A percentile compares a stretch with the other conserved stretches of the same genome.
Conservation (phyloP, 2,888 invertebrate genomes). For the Steinernema hermaphroditum region DNA sequence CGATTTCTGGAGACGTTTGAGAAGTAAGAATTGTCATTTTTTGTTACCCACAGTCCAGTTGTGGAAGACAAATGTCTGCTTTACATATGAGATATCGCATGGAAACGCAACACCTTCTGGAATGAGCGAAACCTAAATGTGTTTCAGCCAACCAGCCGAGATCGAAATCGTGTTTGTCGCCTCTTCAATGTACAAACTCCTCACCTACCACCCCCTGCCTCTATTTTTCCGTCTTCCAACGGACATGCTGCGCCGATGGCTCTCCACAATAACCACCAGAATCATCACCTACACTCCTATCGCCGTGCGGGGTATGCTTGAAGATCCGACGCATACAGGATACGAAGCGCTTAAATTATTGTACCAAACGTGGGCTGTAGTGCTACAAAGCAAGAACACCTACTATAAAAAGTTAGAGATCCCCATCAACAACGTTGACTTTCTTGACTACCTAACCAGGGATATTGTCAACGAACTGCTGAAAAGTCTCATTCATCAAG, state of each 20-base stretch:
- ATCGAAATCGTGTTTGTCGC: conserved; percentile 76
- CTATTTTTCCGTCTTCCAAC: conserved; percentile 66
- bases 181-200: conserved; percentile 74
- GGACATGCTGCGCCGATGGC: conserved; percentile 67
- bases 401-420: neutral
- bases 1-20: conserved; percentile 36
- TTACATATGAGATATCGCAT: neutral
- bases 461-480: neutral
- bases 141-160: conserved; percentile 69
- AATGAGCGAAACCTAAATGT: too few relatives aligned
- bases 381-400: neutral
- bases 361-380: neutral
- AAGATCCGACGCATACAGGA: neutral
- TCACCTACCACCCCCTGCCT: conserved; percentile 72
- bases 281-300: neutral
- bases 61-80: neutral
- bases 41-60: neutral
- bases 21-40: too few relatives aligned
- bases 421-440: neutral
- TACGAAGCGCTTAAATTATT: neutral
- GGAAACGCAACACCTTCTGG: too few relatives aligned
- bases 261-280: conserved; percentile 53
- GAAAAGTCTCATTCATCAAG: neutral
- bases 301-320: neutral
- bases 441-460: neutral